A percentile compares a stretch with the other conserved stretches of the same genome.
phyloP scores from a whole-genome alignment of 2,113 vertebrate genomes.

The Toxotes jaculatrix region DNA sequence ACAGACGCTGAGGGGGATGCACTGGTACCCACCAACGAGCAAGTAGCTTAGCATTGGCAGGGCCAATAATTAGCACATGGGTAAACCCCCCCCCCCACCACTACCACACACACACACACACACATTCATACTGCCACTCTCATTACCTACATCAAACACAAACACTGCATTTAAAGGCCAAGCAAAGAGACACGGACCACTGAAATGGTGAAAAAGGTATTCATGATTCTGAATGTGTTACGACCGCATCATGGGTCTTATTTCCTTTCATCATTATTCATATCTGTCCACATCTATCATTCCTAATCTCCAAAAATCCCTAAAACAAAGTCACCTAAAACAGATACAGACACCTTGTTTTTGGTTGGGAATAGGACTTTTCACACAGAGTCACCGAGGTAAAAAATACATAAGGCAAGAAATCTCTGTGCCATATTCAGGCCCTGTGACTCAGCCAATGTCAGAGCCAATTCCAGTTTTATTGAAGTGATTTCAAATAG shows the following conservation, averaged over 20 bases:
- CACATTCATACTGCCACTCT: conserved; percentile 39
- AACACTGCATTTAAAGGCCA: conserved; percentile 42
- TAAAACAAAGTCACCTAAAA: conserved; percentile 5
- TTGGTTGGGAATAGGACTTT: neutral
- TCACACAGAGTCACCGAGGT: conserved; percentile 28
- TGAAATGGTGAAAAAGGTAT: conserved; percentile 38
- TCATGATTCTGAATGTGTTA: neutral
- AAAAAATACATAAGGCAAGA: conserved; percentile 27
- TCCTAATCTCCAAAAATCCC: neutral
- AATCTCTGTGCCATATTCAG: conserved; percentile 38
- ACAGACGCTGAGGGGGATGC: conserved; percentile 74
- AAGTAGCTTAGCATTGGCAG: conserved; percentile 65
- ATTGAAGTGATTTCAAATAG: conserved; percentile 76
- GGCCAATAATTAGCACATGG: conserved; percentile 74
- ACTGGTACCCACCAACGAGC: conserved; percentile 67
- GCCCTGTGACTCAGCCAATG: conserved; percentile 53
- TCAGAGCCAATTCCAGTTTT: conserved; percentile 66
- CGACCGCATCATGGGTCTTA: neutral
- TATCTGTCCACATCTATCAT: neutral
- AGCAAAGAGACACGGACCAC: neutral
- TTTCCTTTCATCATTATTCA: conserved; percentile 19
- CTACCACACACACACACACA: conserved; percentile 15
- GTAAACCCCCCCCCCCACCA: conserved; percentile 10
- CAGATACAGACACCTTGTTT: neutral
- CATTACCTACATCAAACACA: conserved; percentile 46